Evolutionary conservation across 2,797 vertebrate species (phyloP), one percentile per base, ranked within the genome.

Genomic region (Microctenopoma stevenorrisi): DNA sequence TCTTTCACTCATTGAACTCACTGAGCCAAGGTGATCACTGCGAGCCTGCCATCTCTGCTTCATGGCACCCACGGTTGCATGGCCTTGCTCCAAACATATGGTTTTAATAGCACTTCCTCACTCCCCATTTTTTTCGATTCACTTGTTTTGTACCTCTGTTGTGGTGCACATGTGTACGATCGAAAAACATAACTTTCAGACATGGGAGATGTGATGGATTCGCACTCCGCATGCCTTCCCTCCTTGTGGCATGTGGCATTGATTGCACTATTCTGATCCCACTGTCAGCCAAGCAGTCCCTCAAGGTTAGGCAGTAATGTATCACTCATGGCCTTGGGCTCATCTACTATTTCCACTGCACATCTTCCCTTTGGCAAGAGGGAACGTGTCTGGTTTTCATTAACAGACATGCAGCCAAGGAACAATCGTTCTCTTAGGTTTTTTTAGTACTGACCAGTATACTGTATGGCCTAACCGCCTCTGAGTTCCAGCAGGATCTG

Each of bases 261-360:
- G 77, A 87, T 86, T 90, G 85, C 66, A 59, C 78, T 73, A 35
- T 88, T 85, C 82, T 87, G 80, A 91, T 88, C 79, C 68, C 64
- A 49, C 78, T 72, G 79, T 84, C 84, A 79, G 81, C 67, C 71
- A 46, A 85, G 68, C 78, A 69, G 83, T 88, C 83, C 79, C 78
- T 88, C 83, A 88, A 85, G 84, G 78, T 88, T 79, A 81, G 65
- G 59, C 72, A 55, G 83, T 74, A 85, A 90, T 87, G 83, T 80
- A 90, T 92, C 83, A 86, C 85, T 86, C 72, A 30, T 25, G 60
- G 84, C 82, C 64, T 78, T 42, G 1, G 76, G 84, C 86, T 87
- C 86, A 72, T 85, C 77, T 77, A 83, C 83, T 81, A 83, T 91
- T 93, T 92, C 88, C 90, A 92, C 80, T 81, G 86, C 77, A 67